These are phyloP conservation scores for Pseudorhiza aurosa DNA, from an alignment of 30 jellyfish, hydroid and myxozoan species.

Conservation along the genomic window DNA sequence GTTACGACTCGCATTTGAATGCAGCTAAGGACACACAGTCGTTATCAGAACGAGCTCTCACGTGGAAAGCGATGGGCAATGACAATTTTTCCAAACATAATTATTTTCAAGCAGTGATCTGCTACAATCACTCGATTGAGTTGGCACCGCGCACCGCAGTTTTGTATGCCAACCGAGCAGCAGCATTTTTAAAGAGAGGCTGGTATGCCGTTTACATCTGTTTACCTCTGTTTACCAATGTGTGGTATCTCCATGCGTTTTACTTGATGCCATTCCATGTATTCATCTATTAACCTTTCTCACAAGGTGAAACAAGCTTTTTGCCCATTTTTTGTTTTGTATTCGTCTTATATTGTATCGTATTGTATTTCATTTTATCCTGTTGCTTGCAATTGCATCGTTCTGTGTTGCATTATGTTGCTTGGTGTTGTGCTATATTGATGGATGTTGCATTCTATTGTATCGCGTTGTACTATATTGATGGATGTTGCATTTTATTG, in stretches of 20 bases:
- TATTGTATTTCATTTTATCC: neutral
- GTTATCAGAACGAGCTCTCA: constrained; percentile 65
- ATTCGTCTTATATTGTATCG: too few relatives aligned
- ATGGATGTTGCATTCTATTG: neutral
- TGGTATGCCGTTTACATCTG: too few relatives aligned
- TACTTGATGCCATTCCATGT: too few relatives aligned
- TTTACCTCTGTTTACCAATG: too few relatives aligned
- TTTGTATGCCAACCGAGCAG: constrained; percentile 96
- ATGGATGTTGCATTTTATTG: neutral
- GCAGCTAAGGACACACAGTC: neutral
- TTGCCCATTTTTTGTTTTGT: too few relatives aligned
- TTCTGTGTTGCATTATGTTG: neutral
- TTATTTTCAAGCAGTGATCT: constrained; percentile 83
- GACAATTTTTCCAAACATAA: constrained; percentile 91
- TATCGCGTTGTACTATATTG: neutral
- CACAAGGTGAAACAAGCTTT: too few relatives aligned
- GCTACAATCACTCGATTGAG: constrained; percentile 79
- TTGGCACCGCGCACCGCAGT: constrained; percentile 79
- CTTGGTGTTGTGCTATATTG: neutral
- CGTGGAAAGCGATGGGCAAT: constrained; percentile 77
- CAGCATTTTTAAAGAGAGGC: constrained; percentile 88
- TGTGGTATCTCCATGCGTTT: too few relatives aligned
- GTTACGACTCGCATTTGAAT: neutral
- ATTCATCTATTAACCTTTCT: too few relatives aligned
- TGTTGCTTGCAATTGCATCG: neutral